Evolutionary conservation across 2,797 vertebrate species (phyloP).

Genomic region (Chelon auratus): DNA sequence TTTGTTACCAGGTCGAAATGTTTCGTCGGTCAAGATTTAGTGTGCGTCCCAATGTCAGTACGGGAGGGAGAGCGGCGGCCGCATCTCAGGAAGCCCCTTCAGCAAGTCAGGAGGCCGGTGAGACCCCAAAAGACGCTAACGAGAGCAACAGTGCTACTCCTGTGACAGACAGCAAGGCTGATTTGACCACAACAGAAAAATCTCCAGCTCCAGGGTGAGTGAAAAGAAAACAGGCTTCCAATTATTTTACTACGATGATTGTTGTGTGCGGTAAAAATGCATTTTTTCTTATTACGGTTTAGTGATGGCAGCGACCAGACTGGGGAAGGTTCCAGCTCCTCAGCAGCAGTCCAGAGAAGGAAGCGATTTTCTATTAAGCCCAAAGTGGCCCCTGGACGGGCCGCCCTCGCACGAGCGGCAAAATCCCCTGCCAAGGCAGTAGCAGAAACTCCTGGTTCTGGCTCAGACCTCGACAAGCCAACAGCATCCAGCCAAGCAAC

Average conservation of each 20-base stretch:
- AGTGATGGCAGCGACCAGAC: constrained; percentile 79
- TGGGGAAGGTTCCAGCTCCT: constrained; percentile 69
- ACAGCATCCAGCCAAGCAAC: constrained; percentile 28
- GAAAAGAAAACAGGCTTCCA: background rate
- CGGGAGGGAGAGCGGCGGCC: constrained; percentile 68
- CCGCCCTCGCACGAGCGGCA: constrained; percentile 60
- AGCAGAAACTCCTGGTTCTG: constrained; percentile 33
- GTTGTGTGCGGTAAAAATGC: background rate
- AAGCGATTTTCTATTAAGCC: constrained; percentile 91
- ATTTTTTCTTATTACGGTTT: background rate
- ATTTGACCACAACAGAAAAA: constrained; percentile 39
- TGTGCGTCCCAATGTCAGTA: constrained; percentile 87
- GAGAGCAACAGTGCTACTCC: constrained; percentile 24
- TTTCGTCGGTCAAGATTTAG: constrained; percentile 92
- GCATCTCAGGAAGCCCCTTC: constrained; percentile 66
- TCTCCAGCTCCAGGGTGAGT: constrained; percentile 62
- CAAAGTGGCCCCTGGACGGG: constrained; percentile 80
- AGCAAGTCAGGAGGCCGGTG: constrained; percentile 40
- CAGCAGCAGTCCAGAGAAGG: constrained; percentile 87
- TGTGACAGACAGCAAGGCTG: constrained; percentile 36
- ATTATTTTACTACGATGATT: background rate
- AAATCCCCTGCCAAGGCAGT: constrained; percentile 76
- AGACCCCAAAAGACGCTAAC: constrained; percentile 22
- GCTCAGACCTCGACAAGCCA: constrained; percentile 58
- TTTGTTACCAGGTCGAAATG: constrained; percentile 78